These are phyloP conservation scores for Yponomeuta malinellus DNA, from an alignment of 2,888 invertebrate species.

Conservation along the genomic window DNA sequence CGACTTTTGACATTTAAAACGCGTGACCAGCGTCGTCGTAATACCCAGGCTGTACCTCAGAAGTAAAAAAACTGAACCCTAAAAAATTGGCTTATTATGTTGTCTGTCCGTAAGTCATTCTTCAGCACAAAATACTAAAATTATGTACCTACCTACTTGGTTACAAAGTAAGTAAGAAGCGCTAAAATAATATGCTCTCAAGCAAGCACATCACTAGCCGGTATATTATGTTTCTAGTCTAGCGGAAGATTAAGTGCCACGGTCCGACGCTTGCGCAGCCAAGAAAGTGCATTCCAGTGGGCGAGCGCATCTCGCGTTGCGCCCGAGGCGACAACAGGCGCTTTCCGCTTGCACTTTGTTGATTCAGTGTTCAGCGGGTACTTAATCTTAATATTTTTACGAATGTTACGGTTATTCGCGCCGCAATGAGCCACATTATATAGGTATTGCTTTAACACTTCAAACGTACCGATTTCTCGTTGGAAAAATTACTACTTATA, in stretches of 20 bases:
- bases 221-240: constrained; percentile 4
- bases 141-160: not conserved
- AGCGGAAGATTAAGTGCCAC: constrained; percentile 12
- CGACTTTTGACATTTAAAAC: too few species aligned
- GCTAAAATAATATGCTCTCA: not conserved
- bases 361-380: not conserved
- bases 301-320: constrained; percentile 20
- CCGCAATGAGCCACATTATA: too few species aligned
- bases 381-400: not conserved
- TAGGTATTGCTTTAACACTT: too few species aligned
- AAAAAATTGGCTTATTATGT: too few species aligned
- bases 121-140: too few species aligned
- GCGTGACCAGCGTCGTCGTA: too few species aligned
- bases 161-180: not conserved
- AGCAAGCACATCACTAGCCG: not conserved
- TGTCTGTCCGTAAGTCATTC: too few species aligned
- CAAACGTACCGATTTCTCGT: too few species aligned
- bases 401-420: not conserved
- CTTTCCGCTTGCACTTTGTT: not conserved
- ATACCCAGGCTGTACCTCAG: too few species aligned
- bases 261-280: constrained; percentile 15
- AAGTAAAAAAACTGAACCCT: too few species aligned
- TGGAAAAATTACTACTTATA: too few species aligned
- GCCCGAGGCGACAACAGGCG: not conserved
- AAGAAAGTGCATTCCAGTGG: constrained; percentile 45